Evolutionary conservation across 2,888 invertebrate species (phyloP).

Genomic region (Acronicta alni): DNA sequence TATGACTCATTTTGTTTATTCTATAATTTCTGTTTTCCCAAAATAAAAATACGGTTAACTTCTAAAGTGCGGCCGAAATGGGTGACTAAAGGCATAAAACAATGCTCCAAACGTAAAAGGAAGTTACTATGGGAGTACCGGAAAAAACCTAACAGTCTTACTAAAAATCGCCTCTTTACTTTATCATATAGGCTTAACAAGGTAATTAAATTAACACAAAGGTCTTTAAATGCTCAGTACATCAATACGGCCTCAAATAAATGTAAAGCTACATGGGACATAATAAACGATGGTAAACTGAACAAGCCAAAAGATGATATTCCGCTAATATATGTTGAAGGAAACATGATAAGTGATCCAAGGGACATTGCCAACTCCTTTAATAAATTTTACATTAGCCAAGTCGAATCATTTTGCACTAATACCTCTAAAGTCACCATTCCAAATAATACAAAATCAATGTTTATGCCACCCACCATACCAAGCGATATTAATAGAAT

Average conservation of each 20-base stretch:
- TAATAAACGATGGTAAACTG: slow-evolving; percentile 2
- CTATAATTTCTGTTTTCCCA: slow-evolving; percentile 4
- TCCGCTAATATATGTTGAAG: background rate
- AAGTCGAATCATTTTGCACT: background rate
- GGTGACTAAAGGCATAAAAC: slow-evolving; percentile 4
- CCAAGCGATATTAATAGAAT: too few relatives aligned
- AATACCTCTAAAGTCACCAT: background rate
- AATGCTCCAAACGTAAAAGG: slow-evolving; percentile 5
- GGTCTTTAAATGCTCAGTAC: slow-evolving; percentile 1
- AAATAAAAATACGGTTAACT: slow-evolving; percentile 1
- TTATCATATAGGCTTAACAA: slow-evolving; percentile 4
- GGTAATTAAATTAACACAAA: slow-evolving; percentile 6
- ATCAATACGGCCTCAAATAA: slow-evolving; percentile 6
- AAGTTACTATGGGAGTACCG: slow-evolving; percentile 1
- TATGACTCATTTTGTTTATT: slow-evolving; percentile 5
- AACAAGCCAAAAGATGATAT: background rate
- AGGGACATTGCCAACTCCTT: background rate
- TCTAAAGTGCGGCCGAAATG: slow-evolving; percentile 1
- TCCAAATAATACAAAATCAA: background rate
- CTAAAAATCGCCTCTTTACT: background rate
- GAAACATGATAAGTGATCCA: background rate
- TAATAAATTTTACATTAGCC: slow-evolving; percentile 2
- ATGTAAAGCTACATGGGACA: slow-evolving; percentile 5
- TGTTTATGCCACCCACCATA: too few relatives aligned
- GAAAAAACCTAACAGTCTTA: background rate